Percentiles rank a stretch among this genome's conserved stretches.
Conservation (phyloP, 2,888 invertebrate genomes). For the Melieria picta region DNA sequence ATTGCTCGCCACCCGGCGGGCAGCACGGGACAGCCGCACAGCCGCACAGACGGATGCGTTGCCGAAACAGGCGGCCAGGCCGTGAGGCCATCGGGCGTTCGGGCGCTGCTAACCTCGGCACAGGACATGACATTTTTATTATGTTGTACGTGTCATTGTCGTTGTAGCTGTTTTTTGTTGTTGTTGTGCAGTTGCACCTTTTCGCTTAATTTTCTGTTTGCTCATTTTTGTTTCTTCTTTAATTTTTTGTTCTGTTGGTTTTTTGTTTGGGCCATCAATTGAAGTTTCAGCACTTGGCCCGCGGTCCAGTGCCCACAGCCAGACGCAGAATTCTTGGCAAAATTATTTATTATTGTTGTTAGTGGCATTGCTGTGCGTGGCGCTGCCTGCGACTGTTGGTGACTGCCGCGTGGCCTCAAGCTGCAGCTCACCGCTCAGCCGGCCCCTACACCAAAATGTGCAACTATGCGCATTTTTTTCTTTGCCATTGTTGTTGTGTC, state of each 20-base stretch:
- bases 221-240: not conserved
- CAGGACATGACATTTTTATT: conserved; percentile 42
- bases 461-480: too few relatives aligned
- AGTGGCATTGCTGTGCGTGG: not conserved
- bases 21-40: conserved; percentile 35
- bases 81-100: conserved; percentile 20
- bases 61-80: not conserved
- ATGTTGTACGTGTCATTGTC: conserved; percentile 5
- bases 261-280: too few relatives aligned
- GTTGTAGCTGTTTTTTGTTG: not conserved
- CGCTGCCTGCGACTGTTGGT: conserved; percentile 1
- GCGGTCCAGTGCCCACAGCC: too few relatives aligned
- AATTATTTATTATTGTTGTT: conserved; percentile 1
- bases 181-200: not conserved
- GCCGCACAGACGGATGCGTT: not conserved
- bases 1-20: conserved; percentile 37
- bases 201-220: not conserved
- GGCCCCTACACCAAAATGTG: too few relatives aligned
- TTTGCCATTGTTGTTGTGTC: too few relatives aligned
- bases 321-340: conserved; percentile 15
- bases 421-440: too few relatives aligned
- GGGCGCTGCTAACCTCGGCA: not conserved
- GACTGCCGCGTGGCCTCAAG: conserved; percentile 6
- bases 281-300: too few relatives aligned
- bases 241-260: not conserved